Evolutionary conservation across 2,797 vertebrate genomes (phyloP), one percentile per base, ranked within the genome.

Genomic region (Melanogrammus aeglefinus): DNA sequence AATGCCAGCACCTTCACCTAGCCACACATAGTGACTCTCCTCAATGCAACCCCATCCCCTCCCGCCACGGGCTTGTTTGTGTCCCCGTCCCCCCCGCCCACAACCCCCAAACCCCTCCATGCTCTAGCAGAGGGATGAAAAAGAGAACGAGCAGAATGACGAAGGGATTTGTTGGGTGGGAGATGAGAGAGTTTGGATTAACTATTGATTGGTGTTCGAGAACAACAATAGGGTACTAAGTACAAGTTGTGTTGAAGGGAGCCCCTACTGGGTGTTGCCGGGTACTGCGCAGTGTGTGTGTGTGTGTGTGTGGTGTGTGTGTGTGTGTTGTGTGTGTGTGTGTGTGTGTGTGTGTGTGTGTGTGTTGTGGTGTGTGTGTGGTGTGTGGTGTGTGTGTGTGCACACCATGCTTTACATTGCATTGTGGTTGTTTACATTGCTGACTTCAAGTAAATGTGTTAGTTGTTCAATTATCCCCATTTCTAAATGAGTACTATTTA

Each of bases 1-100:
- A 66, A 81, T 83, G 80, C 85, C 87, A 88, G 91, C 80, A 86
- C 1, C 83, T 91, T 89, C 89, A 57, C 77, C 76, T 79, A 80
- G 81, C 86, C 86, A 80, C 47, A 73, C 75, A 79, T 41, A 80
- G 87, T 90, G 90, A 89, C 76, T n/a, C n/a, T n/a, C 76, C 77
- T 66, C 85, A 73, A 82, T 84, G 83, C 78, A n/a, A n/a, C 33
- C 70, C 77, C 79, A 66, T 76, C 78, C 63, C 75, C 77, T 36
- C 75, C 63, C 66, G 44, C n/a, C 72, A 71, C 12, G 27, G 24
- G 8, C 70, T 33, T 76, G 39, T 78, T 66, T 44, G 10, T 41
- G 39, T 33, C 1, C 24, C 69, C 13, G n/a, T n/a, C 24, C 13
- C 70, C 24, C 27, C 14, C 31, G n/a, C n/a, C n/a, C n/a, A n/a